phyloP scores from a whole-genome alignment of 35 echinoderm and acorn worm species.

The Ophiothrix spiculata region DNA sequence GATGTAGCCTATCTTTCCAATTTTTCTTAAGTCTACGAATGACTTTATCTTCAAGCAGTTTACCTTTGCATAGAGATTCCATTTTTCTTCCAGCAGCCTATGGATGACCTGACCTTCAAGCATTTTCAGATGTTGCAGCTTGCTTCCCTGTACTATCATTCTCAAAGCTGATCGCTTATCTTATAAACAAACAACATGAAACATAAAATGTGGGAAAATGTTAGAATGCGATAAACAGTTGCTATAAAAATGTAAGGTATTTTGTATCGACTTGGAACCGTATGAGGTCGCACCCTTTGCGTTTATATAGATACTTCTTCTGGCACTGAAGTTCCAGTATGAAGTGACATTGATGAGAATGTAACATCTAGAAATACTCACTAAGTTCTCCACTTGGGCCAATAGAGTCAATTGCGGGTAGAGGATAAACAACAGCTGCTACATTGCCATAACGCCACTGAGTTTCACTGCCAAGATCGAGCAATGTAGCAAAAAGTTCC shows the following conservation, averaged over 20 bases:
- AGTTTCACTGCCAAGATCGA: slow-evolving; percentile 72
- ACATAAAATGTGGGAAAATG: too few relatives aligned
- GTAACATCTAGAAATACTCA: slow-evolving; percentile 51
- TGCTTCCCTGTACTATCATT: slow-evolving; percentile 64
- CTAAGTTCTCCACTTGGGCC: slow-evolving; percentile 48
- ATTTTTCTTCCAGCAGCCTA: slow-evolving; percentile 72
- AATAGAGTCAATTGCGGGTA: slow-evolving; percentile 74
- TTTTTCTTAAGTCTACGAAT: not conserved
- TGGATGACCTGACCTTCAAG: slow-evolving; percentile 81
- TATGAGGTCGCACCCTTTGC: too few relatives aligned
- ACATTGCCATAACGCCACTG: slow-evolving; percentile 86
- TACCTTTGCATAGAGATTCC: slow-evolving; percentile 84
- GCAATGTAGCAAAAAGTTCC: slow-evolving; percentile 64
- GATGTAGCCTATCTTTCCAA: not conserved
- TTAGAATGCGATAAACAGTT: too few relatives aligned
- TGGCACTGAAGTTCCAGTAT: too few relatives aligned
- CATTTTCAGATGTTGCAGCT: slow-evolving; percentile 80
- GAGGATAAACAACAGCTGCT: slow-evolving; percentile 78
- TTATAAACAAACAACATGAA: slow-evolving; percentile 24
- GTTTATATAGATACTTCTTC: too few relatives aligned
- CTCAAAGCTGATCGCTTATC: slow-evolving; percentile 71
- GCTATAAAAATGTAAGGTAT: too few relatives aligned
- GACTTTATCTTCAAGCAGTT: too few relatives aligned
- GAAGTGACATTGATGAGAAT: too few relatives aligned
- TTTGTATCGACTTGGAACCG: too few relatives aligned